Evolutionary conservation across 2,888 invertebrate genomes (phyloP), one percentile per base, ranked within the genome.

Genomic region (Protonemura montana): DNA sequence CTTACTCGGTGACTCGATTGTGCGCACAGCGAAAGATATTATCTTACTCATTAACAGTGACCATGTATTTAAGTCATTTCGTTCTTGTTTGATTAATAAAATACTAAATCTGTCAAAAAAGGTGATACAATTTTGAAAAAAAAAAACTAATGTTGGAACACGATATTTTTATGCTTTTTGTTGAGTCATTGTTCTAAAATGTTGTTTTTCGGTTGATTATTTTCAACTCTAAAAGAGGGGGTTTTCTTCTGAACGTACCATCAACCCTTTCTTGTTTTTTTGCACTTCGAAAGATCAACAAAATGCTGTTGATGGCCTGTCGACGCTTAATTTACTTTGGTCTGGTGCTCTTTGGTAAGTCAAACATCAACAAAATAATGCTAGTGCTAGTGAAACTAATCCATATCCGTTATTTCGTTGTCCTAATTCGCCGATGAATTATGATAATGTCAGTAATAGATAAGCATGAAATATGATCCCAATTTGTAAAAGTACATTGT

Each of bases 361-460:
- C 59, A 59, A 59, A 59, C 59, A 59, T 21, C 59, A 59, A 59
- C 59, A 59, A 59, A 59, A 59, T 59, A 59, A 59, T 59, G 59
- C 21, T 59, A 59, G 59, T 59, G 59, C 7, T 21, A 59, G 1
- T 59, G 21, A 59, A 59, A 3, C 59, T 59, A 59, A 59, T 59
- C 59, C 59, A 59, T 59, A 59, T 59, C 59, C 59, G 59, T 59
- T 59, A 59, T 59, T 59, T 59, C 21, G 59, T 59, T 59, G 59
- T 59, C 21, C 59, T 13, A 59, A 59, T 59, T 59, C 59, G 1
- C 2, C 21, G 59, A 59, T 59, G 59, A 1, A 59, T 59, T 59
- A 21, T 59, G 21, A 59, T 59, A 59, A 59, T 59, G 21, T 21
- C 59, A 59, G 59, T 59, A 35, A 59, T 59, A 59, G 59, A 59